phyloP scores from a whole-genome alignment of 2,888 invertebrate genomes.

The Sphaeridia pumilis region DNA sequence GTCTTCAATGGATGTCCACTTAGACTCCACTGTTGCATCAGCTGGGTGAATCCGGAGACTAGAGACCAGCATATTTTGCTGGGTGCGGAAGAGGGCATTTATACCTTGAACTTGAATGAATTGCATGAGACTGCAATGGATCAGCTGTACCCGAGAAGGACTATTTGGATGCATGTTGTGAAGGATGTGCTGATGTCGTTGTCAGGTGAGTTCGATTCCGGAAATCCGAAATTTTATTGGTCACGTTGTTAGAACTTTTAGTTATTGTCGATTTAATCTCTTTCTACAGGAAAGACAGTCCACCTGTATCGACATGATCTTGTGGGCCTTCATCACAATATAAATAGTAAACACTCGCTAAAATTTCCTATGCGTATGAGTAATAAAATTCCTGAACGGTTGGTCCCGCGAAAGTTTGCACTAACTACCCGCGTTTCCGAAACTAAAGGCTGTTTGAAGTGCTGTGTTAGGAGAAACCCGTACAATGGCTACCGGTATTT shows the following conservation, averaged over 20 bases:
- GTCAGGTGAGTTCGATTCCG: no score
- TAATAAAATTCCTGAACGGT: slow-evolving; percentile 78
- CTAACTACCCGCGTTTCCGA: slow-evolving; percentile 73
- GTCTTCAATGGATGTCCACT: slow-evolving; percentile 97
- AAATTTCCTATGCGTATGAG: slow-evolving; percentile 79
- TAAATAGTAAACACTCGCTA: slow-evolving; percentile 57
- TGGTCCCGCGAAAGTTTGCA: slow-evolving; percentile 85
- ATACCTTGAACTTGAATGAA: slow-evolving; percentile 92
- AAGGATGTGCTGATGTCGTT: slow-evolving; percentile 96
- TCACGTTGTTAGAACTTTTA: no score
- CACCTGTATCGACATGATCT: slow-evolving; percentile 93
- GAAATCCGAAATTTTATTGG: no score
- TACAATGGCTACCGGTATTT: slow-evolving; percentile 97
- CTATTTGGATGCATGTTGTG: slow-evolving; percentile 96
- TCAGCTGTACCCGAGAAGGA: slow-evolving; percentile 84
- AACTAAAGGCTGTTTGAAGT: slow-evolving; percentile 84
- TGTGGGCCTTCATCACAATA: slow-evolving; percentile 58
- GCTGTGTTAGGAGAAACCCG: slow-evolving; percentile 93
- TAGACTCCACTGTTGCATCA: slow-evolving; percentile 58
- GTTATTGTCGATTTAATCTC: no score
- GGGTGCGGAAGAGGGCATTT: slow-evolving; percentile 96
- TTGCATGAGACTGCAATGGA: slow-evolving; percentile 95
- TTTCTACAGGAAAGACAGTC: slow-evolving; percentile 74
- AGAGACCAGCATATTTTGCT: slow-evolving; percentile 90
- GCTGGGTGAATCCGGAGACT: slow-evolving; percentile 97